These are phyloP conservation scores for Onthophagus sagittarius DNA, from an alignment of 2,888 invertebrate genomes.

Conservation along the genomic window DNA sequence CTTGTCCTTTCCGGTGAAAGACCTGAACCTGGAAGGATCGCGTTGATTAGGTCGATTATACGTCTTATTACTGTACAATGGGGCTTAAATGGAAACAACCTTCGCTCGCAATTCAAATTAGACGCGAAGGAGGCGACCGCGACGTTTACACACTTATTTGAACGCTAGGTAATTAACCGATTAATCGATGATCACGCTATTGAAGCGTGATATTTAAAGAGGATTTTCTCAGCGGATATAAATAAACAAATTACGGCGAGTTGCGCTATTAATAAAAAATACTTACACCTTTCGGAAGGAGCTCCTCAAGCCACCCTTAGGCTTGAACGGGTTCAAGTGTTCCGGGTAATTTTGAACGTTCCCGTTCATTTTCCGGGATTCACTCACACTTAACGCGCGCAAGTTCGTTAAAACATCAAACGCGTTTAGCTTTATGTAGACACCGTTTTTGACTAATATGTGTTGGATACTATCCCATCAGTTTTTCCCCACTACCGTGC, in stretches of 20 bases:
- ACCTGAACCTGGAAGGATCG: conserved; percentile 24
- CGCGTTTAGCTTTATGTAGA: conserved; percentile 2
- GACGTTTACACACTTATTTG: neutral
- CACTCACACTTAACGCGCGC: neutral
- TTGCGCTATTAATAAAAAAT: neutral
- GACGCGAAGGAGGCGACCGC: neutral
- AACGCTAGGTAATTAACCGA: neutral
- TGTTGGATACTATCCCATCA: neutral
- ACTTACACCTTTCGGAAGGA: conserved; percentile 16
- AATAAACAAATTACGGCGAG: conserved; percentile 8
- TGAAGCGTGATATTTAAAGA: neutral
- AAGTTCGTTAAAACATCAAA: neutral
- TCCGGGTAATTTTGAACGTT: conserved; percentile 63
- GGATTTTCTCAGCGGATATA: neutral
- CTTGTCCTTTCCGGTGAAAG: conserved; percentile 25
- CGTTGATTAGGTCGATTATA: neutral
- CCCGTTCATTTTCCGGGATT: conserved; percentile 5
- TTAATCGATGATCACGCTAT: neutral
- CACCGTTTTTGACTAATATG: conserved; percentile 9
- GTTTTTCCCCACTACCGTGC: neutral
- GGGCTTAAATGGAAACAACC: conserved; percentile 21
- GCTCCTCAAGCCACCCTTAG: conserved; percentile 41
- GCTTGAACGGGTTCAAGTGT: conserved; percentile 72
- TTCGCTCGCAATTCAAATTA: conserved; percentile 16
- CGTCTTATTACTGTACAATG: conserved; percentile 18